Conservation (phyloP, 2,113 vertebrate genomes). For the Calyptomena viridis region DNA sequence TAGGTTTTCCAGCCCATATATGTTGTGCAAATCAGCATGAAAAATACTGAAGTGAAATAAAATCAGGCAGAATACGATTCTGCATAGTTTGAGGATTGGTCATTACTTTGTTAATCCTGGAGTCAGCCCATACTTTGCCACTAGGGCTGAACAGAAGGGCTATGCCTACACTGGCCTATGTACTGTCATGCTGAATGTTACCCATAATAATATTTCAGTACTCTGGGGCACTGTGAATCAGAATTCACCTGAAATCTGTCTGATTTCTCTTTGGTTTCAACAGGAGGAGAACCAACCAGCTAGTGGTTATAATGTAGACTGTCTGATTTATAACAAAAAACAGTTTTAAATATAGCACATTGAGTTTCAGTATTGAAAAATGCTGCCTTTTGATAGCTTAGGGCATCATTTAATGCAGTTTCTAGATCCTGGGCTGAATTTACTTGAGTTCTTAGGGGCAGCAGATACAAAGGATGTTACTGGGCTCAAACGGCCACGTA, state of each 20-base stretch:
- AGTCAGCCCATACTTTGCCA: not conserved
- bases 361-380: not conserved
- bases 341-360: not conserved
- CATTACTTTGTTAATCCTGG: not conserved
- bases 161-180: rapidly evolving
- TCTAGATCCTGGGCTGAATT: not conserved
- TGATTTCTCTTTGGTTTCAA: not conserved
- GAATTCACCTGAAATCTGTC: not conserved
- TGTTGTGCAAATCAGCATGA: not conserved
- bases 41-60: not conserved
- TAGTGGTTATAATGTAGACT: not conserved
- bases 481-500: not conserved
- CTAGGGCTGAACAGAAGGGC: not conserved
- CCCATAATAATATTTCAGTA: not conserved
- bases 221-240: not conserved
- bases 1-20: not conserved
- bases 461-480: not conserved
- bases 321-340: not conserved
- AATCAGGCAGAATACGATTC: not conserved
- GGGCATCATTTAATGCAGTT: not conserved
- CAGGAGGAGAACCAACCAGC: not conserved
- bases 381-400: not conserved
- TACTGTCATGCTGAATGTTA: not conserved
- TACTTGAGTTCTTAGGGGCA: not conserved
- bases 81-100: not conserved